Evolutionary conservation across 53 echinoderm and acorn worm genomes (phyloP), one percentile per base, ranked within the genome.

Genomic region (Mesocentrotus franciscanus): DNA sequence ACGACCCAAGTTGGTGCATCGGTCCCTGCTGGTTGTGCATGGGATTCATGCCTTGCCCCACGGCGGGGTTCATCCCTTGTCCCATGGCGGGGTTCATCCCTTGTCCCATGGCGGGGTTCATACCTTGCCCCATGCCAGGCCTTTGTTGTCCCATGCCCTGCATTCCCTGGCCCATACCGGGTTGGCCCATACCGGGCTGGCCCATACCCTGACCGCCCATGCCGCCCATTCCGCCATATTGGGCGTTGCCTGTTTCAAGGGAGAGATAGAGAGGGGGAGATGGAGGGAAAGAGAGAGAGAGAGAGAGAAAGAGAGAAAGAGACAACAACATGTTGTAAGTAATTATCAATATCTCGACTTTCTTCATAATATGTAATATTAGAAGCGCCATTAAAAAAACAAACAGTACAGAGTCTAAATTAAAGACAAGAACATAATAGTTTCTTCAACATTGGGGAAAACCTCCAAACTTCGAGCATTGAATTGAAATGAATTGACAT

Each of bases 161-260:
- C 64, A 64, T 64, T 64, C 64, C 64, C 20, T 64, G 62, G 62
- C 62, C 62, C 62, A 61, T 61, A 18, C 62, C 62, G 15, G 62
- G 62, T 61, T 61, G 62, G 18, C 75, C 29, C 75, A 75, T 75
- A 1, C 74, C 61, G 12, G 12, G 61, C 4, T 3, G 15, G 61
- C 61, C 61, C 61, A 61, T 61, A 10, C 49, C 49, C 75, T 32
- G 32, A 0, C 75, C 76, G 76, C 76, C 76, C 76, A 76, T 76
- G 14, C 64, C 64, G 64, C 85, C 85, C 85, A 85, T 85, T n/a
- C 90, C 81, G 13, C 81, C 90, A 90, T 29, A 90, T 17, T 90
- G 90, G n/a, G 90, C 90, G 90, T 60, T 60, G 90, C 58, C 90
- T 90, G 58, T 90, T 27, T 0, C 9, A 13, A 85, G 18, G 3